A percentile compares a stretch with the other conserved stretches of the same genome.
Conservation (phyloP, 1,140 invertebrate genomes). For the Drosophila serrata region DNA sequence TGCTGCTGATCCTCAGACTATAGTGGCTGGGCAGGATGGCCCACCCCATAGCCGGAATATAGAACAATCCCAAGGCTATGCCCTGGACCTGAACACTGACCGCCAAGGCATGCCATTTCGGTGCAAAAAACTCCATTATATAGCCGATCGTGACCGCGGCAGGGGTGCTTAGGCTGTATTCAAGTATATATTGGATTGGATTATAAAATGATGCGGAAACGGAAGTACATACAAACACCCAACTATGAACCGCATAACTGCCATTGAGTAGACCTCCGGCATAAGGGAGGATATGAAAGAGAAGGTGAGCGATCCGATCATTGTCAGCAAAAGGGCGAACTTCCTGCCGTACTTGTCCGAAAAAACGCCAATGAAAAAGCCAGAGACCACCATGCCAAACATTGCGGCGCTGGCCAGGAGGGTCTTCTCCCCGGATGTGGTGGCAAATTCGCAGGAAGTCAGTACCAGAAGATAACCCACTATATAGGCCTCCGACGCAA, state of each 20-base stretch:
- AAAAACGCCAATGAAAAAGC: slow-evolving; percentile 26
- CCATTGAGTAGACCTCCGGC: slow-evolving; percentile 23
- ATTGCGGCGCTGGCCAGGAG: slow-evolving; percentile 5
- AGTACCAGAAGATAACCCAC: slow-evolving; percentile 20
- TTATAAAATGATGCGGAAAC: neutral
- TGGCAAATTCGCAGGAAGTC: slow-evolving; percentile 22
- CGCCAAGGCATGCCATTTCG: neutral
- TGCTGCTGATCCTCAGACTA: neutral
- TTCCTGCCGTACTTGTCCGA: slow-evolving; percentile 21
- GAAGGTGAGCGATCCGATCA: neutral
- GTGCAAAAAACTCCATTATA: slow-evolving; percentile 18
- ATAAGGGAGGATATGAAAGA: slow-evolving; percentile 3
- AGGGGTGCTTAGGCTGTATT: slow-evolving; percentile 5
- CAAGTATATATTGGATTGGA: too few species aligned
- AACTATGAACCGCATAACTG: neutral
- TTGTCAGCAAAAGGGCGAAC: too few species aligned
- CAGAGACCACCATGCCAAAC: slow-evolving; percentile 19
- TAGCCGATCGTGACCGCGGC: slow-evolving; percentile 16
- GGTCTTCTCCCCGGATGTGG: neutral
- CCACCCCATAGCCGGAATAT: slow-evolving; percentile 9
- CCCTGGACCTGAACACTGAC: slow-evolving; percentile 3
- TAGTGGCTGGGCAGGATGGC: neutral
- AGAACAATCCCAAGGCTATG: slow-evolving; percentile 2
- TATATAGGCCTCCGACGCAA: slow-evolving; percentile 12
- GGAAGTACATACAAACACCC: slow-evolving; percentile 24